Conservation (phyloP, 2,113 vertebrate genomes). For the Lepus timidus region DNA sequence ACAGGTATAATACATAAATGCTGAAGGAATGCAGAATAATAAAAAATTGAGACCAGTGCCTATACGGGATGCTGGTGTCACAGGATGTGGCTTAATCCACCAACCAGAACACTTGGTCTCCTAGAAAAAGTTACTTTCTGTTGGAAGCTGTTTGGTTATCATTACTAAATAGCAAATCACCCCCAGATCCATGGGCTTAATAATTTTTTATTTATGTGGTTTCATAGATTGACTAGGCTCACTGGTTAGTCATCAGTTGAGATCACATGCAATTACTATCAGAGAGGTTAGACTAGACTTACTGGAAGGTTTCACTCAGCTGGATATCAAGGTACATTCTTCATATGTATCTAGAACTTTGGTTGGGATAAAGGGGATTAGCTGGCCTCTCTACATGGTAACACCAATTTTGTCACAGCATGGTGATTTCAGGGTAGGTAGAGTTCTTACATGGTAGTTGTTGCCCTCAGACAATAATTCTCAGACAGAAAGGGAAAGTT, state of each 20-base stretch:
- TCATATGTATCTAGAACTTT: not conserved
- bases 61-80: too few relatives aligned
- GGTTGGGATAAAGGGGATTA: not conserved
- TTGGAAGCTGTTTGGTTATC: not conserved
- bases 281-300: not conserved
- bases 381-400: not conserved
- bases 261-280: not conserved
- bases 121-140: not conserved
- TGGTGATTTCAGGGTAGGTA: not conserved
- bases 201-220: not conserved
- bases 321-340: not conserved
- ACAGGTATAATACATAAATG: not conserved
- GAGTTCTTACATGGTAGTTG: not conserved
- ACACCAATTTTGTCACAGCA: not conserved
- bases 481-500: not conserved
- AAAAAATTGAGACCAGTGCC: not conserved
- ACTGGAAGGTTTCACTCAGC: not conserved
- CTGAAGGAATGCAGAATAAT: not conserved
- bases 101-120: not conserved
- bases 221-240: not conserved
- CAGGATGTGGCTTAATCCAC: too few relatives aligned
- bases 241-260: not conserved
- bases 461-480: not conserved
- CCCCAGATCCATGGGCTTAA: not conserved
- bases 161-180: not conserved